A percentile compares a stretch with the other conserved stretches of the same genome.
Evolutionary conservation across 2,888 invertebrate genomes (phyloP).

Genomic region (Microctonus hyperodae): DNA sequence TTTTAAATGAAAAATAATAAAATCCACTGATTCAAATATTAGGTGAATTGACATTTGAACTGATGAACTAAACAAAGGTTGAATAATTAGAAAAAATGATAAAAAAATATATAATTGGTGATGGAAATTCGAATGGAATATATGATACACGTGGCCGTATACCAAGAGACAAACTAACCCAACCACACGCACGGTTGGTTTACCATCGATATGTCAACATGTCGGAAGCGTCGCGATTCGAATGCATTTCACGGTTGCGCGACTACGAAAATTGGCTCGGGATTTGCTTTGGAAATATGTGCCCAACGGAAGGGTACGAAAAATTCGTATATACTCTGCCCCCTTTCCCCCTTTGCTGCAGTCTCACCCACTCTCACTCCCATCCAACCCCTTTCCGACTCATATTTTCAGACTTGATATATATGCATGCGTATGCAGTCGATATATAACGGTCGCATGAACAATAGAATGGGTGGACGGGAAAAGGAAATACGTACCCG

Average conservation of each 20-base stretch:
- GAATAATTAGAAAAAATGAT: not conserved
- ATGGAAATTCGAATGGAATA: constrained; percentile 14
- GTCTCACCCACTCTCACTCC: too few relatives aligned
- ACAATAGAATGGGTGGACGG: not conserved
- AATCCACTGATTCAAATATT: too few relatives aligned
- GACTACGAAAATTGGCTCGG: constrained; percentile 41
- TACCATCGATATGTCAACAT: constrained; percentile 35
- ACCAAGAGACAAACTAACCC: constrained; percentile 28
- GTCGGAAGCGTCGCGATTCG: constrained; percentile 38
- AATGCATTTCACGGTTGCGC: constrained; percentile 44
- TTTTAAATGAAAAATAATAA: too few relatives aligned
- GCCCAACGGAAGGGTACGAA: constrained; percentile 25
- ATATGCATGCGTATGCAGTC: not conserved
- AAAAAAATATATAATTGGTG: not conserved
- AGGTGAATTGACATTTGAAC: too few relatives aligned
- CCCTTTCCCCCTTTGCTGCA: not conserved
- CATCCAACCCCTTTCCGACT: too few relatives aligned
- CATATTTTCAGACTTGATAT: too few relatives aligned
- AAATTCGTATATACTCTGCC: constrained; percentile 1
- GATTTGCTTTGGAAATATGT: constrained; percentile 33
- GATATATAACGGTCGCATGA: not conserved
- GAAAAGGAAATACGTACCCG: not conserved
- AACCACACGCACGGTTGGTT: constrained; percentile 34
- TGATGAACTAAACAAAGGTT: not conserved
- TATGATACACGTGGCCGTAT: constrained; percentile 2